phyloP scores from a whole-genome alignment of 2,113 vertebrate genomes.

The Urocynchramus pylzowi region DNA sequence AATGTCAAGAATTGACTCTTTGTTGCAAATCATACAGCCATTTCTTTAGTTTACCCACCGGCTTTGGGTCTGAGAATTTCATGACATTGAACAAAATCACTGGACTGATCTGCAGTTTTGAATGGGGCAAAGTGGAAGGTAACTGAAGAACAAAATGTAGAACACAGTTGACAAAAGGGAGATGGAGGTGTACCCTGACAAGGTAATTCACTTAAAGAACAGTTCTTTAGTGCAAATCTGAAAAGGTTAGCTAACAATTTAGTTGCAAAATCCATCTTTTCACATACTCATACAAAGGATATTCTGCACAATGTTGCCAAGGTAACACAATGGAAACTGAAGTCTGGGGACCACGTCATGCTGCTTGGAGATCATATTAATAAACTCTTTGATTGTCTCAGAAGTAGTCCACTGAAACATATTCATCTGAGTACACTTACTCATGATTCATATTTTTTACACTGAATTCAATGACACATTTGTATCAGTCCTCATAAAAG shows the following conservation, averaged over 20 bases:
- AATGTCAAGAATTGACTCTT: neutral
- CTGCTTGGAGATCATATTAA: neutral
- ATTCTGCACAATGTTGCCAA: neutral
- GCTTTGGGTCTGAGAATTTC: neutral
- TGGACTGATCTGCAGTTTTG: neutral
- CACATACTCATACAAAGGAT: neutral
- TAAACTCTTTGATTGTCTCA: neutral
- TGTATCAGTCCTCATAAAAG: neutral
- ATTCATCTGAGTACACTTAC: neutral
- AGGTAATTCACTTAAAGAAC: neutral
- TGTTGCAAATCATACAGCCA: neutral
- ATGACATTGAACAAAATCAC: neutral
- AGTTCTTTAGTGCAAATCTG: neutral
- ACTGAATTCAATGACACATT: neutral
- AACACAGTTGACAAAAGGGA: neutral
- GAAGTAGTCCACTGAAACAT: neutral
- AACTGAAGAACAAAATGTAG: neutral
- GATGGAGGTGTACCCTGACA: neutral
- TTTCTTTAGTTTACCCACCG: neutral
- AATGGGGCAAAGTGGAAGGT: neutral
- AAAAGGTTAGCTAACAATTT: neutral
- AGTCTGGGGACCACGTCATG: neutral
- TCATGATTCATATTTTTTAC: neutral
- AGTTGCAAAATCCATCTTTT: neutral
- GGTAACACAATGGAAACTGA: neutral